These are phyloP conservation scores for Antennarius striatus DNA, from an alignment of 2,113 vertebrate genomes.

Conservation along the genomic window DNA sequence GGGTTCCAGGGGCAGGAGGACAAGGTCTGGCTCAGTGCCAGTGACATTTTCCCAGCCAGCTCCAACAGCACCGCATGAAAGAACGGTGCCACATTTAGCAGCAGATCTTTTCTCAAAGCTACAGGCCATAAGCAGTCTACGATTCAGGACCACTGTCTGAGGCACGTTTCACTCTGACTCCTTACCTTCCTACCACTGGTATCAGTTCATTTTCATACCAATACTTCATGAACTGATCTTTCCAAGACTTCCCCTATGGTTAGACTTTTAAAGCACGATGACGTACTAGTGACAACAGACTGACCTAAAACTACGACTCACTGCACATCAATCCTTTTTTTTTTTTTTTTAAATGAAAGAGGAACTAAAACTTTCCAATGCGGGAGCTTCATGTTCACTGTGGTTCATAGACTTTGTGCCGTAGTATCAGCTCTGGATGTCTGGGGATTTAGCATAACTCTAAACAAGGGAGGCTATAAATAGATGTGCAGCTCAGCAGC, in stretches of 20 bases:
- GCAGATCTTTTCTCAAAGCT: background rate
- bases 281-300: no score
- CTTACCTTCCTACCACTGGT: no score
- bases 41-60: background rate
- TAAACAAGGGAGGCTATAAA: constrained; percentile 21
- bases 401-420: background rate
- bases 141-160: background rate
- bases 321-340: no score
- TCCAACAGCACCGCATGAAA: background rate
- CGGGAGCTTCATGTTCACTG: background rate
- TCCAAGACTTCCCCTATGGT: no score
- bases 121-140: background rate
- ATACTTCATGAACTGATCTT: no score
- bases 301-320: no score
- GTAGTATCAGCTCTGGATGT: background rate
- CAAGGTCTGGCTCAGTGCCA: background rate
- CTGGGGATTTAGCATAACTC: background rate
- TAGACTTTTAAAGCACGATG: no score
- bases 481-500: background rate
- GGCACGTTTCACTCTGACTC: no score
- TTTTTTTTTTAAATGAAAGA: no score
- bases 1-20: background rate
- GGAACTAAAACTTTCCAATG: no score
- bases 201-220: no score
- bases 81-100: background rate